These are phyloP conservation scores for Pterostichus niger DNA, from an alignment of 2,888 invertebrate species.

Conservation along the genomic window DNA sequence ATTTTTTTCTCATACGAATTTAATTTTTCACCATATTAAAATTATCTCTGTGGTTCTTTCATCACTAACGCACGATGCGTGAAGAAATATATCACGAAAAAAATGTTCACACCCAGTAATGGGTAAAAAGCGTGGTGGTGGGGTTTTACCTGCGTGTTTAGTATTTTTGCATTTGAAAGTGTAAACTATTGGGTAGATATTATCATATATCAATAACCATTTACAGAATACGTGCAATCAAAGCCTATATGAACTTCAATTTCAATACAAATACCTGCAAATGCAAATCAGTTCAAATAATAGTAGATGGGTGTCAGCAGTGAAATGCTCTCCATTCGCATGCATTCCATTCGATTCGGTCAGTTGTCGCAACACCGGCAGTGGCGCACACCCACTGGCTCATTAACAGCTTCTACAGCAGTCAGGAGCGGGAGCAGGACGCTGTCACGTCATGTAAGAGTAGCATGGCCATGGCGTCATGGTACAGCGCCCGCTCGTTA, in stretches of 20 bases:
- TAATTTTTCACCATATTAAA: no score
- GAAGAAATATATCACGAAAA: no score
- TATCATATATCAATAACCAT: constrained; percentile 24
- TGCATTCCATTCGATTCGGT: constrained; percentile 6
- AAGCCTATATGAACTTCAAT: not conserved
- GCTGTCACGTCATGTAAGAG: constrained; percentile 69
- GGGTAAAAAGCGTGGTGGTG: no score
- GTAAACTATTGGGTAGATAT: not conserved
- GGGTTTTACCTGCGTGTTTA: no score
- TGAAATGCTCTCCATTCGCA: constrained; percentile 55
- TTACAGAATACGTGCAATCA: constrained; percentile 7
- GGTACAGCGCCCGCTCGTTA: constrained; percentile 57
- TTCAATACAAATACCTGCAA: constrained; percentile 13
- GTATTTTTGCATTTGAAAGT: not conserved
- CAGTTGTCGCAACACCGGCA: constrained; percentile 12
- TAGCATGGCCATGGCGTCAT: constrained; percentile 66
- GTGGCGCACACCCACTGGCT: constrained; percentile 41
- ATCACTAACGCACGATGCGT: no score
- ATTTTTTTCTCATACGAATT: no score
- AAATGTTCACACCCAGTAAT: no score
- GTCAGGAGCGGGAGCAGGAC: no score
- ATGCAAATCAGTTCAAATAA: constrained; percentile 11
- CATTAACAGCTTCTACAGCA: constrained; percentile 49
- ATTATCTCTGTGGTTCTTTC: no score
- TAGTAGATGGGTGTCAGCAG: constrained; percentile 25